These are phyloP conservation scores for Brachionus paranguensis DNA, from an alignment of 1,140 invertebrate species.

Conservation along the genomic window DNA sequence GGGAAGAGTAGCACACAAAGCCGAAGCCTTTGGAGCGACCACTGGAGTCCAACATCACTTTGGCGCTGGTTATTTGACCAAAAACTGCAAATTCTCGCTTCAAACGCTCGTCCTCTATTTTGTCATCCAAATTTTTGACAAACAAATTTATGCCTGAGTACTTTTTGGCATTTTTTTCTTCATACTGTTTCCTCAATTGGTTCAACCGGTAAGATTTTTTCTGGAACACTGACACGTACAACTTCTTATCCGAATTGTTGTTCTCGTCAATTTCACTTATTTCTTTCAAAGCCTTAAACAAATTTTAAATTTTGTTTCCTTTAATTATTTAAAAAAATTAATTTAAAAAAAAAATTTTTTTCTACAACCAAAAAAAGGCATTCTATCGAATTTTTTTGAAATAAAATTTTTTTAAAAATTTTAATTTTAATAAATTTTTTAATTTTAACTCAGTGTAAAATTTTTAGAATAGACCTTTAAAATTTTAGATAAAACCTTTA, in stretches of 20 bases:
- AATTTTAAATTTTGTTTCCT: neutral
- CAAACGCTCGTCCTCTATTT: constrained; percentile 90
- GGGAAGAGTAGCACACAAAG: constrained; percentile 95
- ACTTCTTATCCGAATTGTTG: constrained; percentile 53
- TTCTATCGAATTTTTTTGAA: too few species aligned
- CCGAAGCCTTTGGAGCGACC: constrained; percentile 84
- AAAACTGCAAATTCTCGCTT: constrained; percentile 87
- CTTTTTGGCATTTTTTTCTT: constrained; percentile 84
- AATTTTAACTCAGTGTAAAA: too few species aligned
- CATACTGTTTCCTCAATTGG: constrained; percentile 90
- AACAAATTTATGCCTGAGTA: constrained; percentile 87
- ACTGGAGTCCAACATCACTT: constrained; percentile 60
- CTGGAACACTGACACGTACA: constrained; percentile 81
- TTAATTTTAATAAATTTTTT: too few species aligned
- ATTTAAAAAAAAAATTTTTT: neutral
- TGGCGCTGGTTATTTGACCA: constrained; percentile 93
- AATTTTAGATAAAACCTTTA: too few species aligned
- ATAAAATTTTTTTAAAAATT: too few species aligned
- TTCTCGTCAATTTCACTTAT: constrained; percentile 50
- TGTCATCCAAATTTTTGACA: constrained; percentile 96
- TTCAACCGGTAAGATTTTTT: constrained; percentile 97
- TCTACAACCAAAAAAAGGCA: neutral
- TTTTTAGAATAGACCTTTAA: too few species aligned
- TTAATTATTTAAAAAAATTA: too few species aligned
- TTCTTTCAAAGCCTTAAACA: constrained; percentile 68